These are phyloP conservation scores for Eilema depressum DNA, from an alignment of 2,888 invertebrate genomes.

Conservation along the genomic window DNA sequence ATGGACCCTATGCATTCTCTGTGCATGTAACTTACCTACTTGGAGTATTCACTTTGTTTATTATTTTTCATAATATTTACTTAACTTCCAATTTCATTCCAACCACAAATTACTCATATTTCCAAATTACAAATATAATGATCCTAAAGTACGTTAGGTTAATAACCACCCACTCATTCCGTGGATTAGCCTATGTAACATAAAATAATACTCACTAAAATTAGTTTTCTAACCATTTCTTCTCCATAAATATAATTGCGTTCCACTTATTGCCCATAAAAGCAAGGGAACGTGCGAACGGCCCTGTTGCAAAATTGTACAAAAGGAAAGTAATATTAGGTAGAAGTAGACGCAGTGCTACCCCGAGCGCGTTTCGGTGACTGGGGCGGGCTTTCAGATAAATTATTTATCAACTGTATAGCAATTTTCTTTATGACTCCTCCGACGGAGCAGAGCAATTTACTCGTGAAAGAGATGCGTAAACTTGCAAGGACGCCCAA, in stretches of 20 bases:
- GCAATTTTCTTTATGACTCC: constrained; percentile 88
- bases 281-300: constrained; percentile 86
- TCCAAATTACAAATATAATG: constrained; percentile 6
- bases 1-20: too few relatives aligned
- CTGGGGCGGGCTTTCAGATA: constrained; percentile 86
- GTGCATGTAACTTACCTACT: too few relatives aligned
- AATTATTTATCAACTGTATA: constrained; percentile 88
- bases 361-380: constrained; percentile 83
- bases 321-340: constrained; percentile 87
- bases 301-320: constrained; percentile 86
- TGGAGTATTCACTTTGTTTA: too few relatives aligned
- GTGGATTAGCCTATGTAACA: constrained; percentile 52
- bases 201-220: constrained; percentile 78
- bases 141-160: constrained; percentile 19
- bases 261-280: constrained; percentile 87
- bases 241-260: constrained; percentile 86
- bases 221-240: constrained; percentile 84
- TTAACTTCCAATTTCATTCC: neutral
- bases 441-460: constrained; percentile 86
- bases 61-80: neutral
- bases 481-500: constrained; percentile 84
- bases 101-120: neutral
- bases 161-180: constrained; percentile 36
- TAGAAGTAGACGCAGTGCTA: constrained; percentile 78
- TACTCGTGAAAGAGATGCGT: constrained; percentile 86